These are phyloP conservation scores for Motacilla tschutschensis DNA, from an alignment of 2,113 vertebrate genomes.

Conservation along the genomic window DNA sequence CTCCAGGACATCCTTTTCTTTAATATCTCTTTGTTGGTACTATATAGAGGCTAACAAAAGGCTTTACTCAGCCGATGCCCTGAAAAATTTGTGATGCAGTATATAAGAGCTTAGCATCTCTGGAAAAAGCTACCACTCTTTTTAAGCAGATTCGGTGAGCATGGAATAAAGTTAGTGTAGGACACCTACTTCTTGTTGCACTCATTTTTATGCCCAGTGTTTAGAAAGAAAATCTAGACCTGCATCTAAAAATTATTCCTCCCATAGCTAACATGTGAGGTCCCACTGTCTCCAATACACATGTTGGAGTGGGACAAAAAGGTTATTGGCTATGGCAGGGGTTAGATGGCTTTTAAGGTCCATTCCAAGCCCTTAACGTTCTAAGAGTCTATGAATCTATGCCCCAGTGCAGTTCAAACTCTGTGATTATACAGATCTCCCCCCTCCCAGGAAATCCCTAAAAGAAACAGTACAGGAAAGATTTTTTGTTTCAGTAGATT, in stretches of 20 bases:
- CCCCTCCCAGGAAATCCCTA: not conserved
- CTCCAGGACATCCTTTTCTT: not conserved
- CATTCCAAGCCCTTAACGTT: not conserved
- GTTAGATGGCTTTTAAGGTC: not conserved
- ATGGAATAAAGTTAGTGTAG: not conserved
- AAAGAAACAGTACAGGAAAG: not conserved
- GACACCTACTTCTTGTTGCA: not conserved
- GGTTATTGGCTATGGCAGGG: not conserved
- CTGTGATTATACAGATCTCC: not conserved
- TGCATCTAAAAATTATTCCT: not conserved
- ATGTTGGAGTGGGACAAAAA: not conserved
- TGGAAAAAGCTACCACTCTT: not conserved
- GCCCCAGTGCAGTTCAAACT: not conserved
- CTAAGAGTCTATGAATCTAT: not conserved
- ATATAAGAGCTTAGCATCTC: not conserved
- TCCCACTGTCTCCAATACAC: not conserved
- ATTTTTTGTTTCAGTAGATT: not conserved
- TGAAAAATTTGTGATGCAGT: not conserved
- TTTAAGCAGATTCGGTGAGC: not conserved
- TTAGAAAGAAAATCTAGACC: not conserved
- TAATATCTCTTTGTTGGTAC: not conserved
- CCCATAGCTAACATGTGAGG: accelerated
- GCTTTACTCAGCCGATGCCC: not conserved
- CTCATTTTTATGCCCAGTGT: not conserved
- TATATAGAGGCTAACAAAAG: slow-evolving; percentile 1